Evolutionary conservation across 2,797 vertebrate species (phyloP).

Genomic region (Pteropus rufus): DNA sequence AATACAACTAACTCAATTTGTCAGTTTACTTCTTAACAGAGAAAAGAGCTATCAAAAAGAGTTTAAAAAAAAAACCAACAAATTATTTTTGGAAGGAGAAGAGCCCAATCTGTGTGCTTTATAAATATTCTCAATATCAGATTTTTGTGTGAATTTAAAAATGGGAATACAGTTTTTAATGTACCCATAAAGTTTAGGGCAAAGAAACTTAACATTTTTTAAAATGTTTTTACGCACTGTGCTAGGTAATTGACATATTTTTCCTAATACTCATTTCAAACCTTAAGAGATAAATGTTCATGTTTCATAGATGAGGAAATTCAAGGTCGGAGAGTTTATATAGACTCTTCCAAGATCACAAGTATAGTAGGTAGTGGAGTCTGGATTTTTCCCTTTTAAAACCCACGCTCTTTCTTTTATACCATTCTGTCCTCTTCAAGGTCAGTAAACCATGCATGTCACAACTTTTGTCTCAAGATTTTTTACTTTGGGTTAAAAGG

Average conservation of each 20-base stretch:
- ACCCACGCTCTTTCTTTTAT: neutral
- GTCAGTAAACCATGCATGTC: neutral
- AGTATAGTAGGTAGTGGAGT: neutral
- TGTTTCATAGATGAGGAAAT: neutral
- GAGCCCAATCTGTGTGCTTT: neutral
- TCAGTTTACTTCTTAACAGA: neutral
- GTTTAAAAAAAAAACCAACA: neutral
- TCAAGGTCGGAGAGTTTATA: neutral
- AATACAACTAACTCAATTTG: neutral
- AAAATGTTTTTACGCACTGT: neutral
- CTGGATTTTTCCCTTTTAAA: constrained; percentile 26
- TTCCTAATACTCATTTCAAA: neutral
- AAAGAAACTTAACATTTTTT: neutral
- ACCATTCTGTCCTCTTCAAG: neutral
- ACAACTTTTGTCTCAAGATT: neutral
- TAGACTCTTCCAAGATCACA: neutral
- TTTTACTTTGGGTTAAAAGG: constrained; percentile 32
- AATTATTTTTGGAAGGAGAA: neutral
- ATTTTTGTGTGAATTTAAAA: constrained; percentile 31
- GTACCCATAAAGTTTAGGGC: neutral
- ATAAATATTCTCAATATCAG: neutral
- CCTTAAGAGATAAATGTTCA: neutral
- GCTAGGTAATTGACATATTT: neutral
- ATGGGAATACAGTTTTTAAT: constrained; percentile 8
- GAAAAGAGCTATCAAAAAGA: neutral